Base-by-base conservation (phyloP, 2,113 vertebrate species). In the Microtus richardsoni region DNA sequence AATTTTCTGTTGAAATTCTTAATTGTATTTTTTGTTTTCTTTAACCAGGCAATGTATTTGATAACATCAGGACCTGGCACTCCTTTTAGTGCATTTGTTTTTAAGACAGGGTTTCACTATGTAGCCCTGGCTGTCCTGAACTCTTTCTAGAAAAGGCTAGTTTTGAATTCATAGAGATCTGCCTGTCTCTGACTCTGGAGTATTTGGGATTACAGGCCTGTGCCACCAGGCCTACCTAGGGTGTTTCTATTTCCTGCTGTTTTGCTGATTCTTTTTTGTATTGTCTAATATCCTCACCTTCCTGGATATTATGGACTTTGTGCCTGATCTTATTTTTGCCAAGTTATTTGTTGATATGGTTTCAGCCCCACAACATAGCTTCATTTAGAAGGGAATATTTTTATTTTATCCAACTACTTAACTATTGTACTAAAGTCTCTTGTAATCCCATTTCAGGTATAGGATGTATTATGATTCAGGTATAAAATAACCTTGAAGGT, bases 1-100 rank as follows among this genome's bases (percentile, higher is more conserved):
- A 74, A 60, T 74, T 66, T 60, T 90, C 47, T 82, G 39, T 88
- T 77, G 41, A 54, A 78, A 91, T 94, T 64, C 77, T 83, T 17
- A 70, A 26, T 84, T 64, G 9, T 64, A 9, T 47, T 87, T 91
- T 93, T 70, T 66, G 44, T 62, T 36, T 7, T 30, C 36, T 85
- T 52, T 54, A 91, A 52, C 52, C 39, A 88, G 17, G 24, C 78
- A 16, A 73, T 79, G 62, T 64, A n/a, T 52, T n/a, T 22, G 36
- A 22, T 77, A 82, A 47, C 7, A 13, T 22, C 24, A 73, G n/a
- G 71, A 41, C 71, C 9, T 73, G n/a, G 71, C 39, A 73, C 21
- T 73, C 71, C 71, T 41, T 71, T 71, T 39, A n/a, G n/a, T 70
- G 68, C n/a, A 39, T 73, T 73, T 73, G 71, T 73, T 41, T 73